These are phyloP conservation scores for Otus sunia DNA, from an alignment of 2,113 vertebrate species.

Conservation along the genomic window DNA sequence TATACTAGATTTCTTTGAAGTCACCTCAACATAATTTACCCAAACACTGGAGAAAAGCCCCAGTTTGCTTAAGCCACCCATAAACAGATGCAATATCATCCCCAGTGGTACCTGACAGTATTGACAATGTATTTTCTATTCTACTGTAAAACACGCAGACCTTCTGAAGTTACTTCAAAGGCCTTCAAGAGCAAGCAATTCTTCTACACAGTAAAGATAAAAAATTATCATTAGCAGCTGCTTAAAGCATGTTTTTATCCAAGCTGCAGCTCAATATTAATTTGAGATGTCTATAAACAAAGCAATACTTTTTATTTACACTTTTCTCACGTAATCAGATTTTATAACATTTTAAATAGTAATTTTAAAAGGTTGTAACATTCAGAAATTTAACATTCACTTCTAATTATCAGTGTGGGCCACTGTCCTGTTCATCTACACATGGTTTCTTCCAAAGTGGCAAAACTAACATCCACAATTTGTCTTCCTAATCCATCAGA, in stretches of 20 bases:
- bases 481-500: neutral
- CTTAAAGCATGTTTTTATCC: neutral
- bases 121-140: neutral
- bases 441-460: neutral
- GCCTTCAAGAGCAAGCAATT: neutral
- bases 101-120: neutral
- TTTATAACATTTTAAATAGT: neutral
- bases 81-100: neutral
- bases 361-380: neutral
- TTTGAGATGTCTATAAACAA: neutral
- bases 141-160: neutral
- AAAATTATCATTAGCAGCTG: neutral
- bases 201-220: neutral
- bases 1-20: neutral
- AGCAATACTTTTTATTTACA: neutral
- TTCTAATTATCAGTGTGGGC: neutral
- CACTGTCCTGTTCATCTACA: neutral
- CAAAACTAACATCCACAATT: neutral
- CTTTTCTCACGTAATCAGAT: neutral
- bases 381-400: neutral
- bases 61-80: neutral
- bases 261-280: neutral
- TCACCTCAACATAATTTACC: neutral
- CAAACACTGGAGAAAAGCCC: neutral
- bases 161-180: neutral